These are phyloP conservation scores for Parotocinclus haroldoi DNA, from an alignment of 2,797 vertebrate genomes.

Conservation along the genomic window DNA sequence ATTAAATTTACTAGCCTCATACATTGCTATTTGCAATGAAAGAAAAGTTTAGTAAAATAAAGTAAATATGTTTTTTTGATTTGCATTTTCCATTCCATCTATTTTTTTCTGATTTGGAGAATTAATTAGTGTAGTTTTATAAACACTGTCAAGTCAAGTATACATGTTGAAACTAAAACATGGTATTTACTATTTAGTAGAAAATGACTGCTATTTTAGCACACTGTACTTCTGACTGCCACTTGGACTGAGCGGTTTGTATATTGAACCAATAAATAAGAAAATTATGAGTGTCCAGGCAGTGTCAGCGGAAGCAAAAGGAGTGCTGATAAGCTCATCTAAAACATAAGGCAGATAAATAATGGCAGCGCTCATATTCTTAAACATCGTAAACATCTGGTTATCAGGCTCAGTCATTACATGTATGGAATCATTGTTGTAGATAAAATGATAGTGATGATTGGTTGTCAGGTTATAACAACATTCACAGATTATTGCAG, in stretches of 20 bases:
- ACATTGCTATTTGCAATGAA: too few relatives aligned
- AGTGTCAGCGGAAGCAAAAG: slow-evolving; percentile 20
- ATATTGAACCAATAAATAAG: slow-evolving; percentile 1
- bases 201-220: not conserved
- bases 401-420: slow-evolving; percentile 18
- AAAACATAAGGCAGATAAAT: slow-evolving; percentile 14
- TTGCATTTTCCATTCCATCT: too few relatives aligned
- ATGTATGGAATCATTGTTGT: slow-evolving; percentile 23
- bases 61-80: too few relatives aligned
- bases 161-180: not conserved
- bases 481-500: slow-evolving; percentile 10
- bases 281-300: not conserved
- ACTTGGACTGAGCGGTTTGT: slow-evolving; percentile 5
- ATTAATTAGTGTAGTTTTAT: too few relatives aligned
- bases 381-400: slow-evolving; percentile 31
- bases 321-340: slow-evolving; percentile 33
- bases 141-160: not conserved
- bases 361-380: slow-evolving; percentile 17
- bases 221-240: not conserved
- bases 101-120: too few relatives aligned
- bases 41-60: too few relatives aligned
- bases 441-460: slow-evolving; percentile 20
- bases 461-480: not conserved
- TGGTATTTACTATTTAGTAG: not conserved
- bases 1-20: too few relatives aligned